These are phyloP conservation scores for Tupiocoris notatus DNA, from an alignment of 2,888 invertebrate genomes.

Conservation along the genomic window DNA sequence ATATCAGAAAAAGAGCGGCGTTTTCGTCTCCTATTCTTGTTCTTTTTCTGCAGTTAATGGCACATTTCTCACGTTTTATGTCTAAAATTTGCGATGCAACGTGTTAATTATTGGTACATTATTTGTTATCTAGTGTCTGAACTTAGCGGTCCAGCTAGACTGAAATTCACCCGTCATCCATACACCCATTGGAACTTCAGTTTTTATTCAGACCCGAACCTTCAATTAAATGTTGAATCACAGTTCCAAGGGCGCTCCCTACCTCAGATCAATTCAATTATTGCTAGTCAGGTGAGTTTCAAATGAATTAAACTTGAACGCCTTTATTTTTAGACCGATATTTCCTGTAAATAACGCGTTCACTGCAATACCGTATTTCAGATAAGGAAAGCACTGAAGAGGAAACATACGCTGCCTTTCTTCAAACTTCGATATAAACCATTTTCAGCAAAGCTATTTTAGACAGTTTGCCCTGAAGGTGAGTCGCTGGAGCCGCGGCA, in stretches of 20 bases:
- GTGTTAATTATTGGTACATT: no score
- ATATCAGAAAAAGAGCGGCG: no score
- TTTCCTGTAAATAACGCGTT: neutral
- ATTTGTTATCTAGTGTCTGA: conserved; percentile 66
- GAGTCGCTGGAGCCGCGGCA: conserved; percentile 56
- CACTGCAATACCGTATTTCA: conserved; percentile 51
- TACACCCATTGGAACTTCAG: conserved; percentile 95
- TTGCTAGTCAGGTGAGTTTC: conserved; percentile 69
- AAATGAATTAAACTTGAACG: neutral
- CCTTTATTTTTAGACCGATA: conserved; percentile 56
- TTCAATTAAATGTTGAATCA: conserved; percentile 86
- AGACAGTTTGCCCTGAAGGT: conserved; percentile 65
- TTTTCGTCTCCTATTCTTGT: no score
- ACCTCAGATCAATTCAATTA: conserved; percentile 84
- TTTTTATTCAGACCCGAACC: conserved; percentile 81
- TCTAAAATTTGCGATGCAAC: no score
- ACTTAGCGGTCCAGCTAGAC: conserved; percentile 75
- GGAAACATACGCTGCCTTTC: conserved; percentile 91
- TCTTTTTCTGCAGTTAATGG: no score
- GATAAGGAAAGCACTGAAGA: conserved; percentile 80
- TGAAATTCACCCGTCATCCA: conserved; percentile 86
- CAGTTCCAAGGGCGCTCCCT: conserved; percentile 90
- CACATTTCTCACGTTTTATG: no score
- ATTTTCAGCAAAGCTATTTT: conserved; percentile 76
- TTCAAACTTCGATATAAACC: conserved; percentile 82